Conservation (phyloP, 2,113 vertebrate species). For the Sebastes schlegelii region DNA sequence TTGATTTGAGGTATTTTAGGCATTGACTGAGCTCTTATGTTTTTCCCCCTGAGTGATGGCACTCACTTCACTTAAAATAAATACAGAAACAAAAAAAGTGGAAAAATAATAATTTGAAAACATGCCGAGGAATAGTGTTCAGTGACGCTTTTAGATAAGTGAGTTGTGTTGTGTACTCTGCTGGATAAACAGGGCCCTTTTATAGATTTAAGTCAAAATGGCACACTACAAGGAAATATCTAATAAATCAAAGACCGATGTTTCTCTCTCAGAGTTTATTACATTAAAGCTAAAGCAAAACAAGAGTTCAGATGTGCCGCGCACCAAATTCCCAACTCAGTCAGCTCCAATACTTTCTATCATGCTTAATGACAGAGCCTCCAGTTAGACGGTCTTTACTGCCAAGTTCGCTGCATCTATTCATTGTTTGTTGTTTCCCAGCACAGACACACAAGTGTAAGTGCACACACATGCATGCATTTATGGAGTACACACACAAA, state of each 20-base stretch:
- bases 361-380: conserved; percentile 31
- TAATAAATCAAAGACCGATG: conserved; percentile 38
- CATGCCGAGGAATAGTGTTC: neutral
- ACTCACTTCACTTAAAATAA: neutral
- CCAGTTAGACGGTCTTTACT: conserved; percentile 12
- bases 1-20: conserved; percentile 13
- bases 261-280: conserved; percentile 35
- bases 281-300: conserved; percentile 37
- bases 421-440: conserved; percentile 5
- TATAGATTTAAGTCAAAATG: conserved; percentile 27
- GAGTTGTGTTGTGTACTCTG: conserved; percentile 7
- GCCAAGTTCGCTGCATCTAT: conserved; percentile 32
- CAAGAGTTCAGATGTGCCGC: conserved; percentile 28
- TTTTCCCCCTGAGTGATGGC: conserved; percentile 13
- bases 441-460: neutral
- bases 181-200: conserved; percentile 15
- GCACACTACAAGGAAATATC: neutral
- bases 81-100: neutral
- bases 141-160: conserved; percentile 12
- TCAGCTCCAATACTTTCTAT: conserved; percentile 22
- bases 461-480: neutral
- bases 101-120: neutral
- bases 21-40: neutral
- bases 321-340: conserved; percentile 27
- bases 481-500: conserved; percentile 3